Evolutionary conservation across 2,113 vertebrate species (phyloP), one percentile per base, ranked within the genome.

Genomic region (Zosterops japonicus): DNA sequence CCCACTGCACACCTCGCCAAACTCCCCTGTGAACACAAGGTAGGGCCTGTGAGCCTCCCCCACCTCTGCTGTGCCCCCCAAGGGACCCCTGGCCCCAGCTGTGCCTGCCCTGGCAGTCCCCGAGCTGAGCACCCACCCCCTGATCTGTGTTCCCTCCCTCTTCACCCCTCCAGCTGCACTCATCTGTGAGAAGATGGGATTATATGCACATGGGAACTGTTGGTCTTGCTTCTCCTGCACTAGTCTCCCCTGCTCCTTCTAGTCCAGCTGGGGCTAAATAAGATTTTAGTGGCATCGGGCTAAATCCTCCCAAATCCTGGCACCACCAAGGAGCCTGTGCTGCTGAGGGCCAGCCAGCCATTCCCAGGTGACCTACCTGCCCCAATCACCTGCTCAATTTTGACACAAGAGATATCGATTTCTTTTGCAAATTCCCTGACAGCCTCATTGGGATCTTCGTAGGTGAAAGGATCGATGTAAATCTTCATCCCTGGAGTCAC

Each of bases 401-500:
- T 99, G 92, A 99, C 99, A 96, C 98, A 99, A 56, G 99, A 98
- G 96, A 99, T 99, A 94, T 99, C 99, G 8, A 99, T 99, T 97
- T 99, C 99, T 95, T 99, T 99, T 72, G 99, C 99, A 92, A 99
- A 99, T 94, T 99, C 99, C 61, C 99, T 97, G 57, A 99, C 99
- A 3, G 99, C 99, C 81, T 99, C 99, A 4, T 99, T 99, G 85
- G 99, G 99, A 87, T 99, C 99, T 96, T 99, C 99, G 0, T 99
- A 99, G 65, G 99, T 99, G 97, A 99, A 99, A 2, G 99, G 99
- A 95, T 99, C 99, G 0, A 99, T 99, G 90, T 99, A 99, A 94
- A 99, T 99, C 98, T 99, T 99, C 99, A 99, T 99, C 88, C 99
- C 99, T 64, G 99, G 99, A 64, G 99, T 99, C 98, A 99, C 99